Conservation (phyloP, 2,797 vertebrate genomes). For the Falco berigora region DNA sequence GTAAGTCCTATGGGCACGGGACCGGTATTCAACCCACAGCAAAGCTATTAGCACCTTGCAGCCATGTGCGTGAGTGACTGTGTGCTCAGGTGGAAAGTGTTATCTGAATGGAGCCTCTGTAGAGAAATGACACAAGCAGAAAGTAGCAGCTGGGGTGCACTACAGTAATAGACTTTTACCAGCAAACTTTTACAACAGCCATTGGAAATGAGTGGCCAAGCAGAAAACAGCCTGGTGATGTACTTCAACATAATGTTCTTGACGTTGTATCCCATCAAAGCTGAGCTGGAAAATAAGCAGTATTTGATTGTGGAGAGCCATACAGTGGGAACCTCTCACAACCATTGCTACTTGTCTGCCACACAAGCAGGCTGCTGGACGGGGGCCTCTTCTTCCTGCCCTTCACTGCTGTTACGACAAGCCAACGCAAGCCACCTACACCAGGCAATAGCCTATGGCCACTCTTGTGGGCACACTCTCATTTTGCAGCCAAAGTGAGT, state of each 20-base stretch:
- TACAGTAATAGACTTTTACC: background rate
- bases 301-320: background rate
- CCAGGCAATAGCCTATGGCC: background rate
- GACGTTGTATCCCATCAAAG: background rate
- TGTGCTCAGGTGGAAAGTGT: background rate
- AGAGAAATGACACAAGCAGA: conserved; percentile 3
- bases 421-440: background rate
- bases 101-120: background rate
- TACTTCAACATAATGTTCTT: background rate
- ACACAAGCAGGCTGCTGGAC: background rate
- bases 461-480: background rate
- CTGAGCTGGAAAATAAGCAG: background rate
- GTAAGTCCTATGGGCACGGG: background rate
- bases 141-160: background rate
- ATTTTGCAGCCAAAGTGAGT: background rate
- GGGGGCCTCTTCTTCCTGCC: background rate
- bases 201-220: conserved; percentile 4
- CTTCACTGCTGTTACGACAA: background rate
- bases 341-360: background rate
- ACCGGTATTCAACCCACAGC: background rate
- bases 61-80: background rate
- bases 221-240: conserved; percentile 26
- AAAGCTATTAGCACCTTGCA: conserved; percentile 29
- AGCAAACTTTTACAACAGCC: conserved; percentile 3
- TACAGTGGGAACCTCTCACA: background rate